phyloP scores from a whole-genome alignment of 2,113 vertebrate species.

The Jacana jacana region DNA sequence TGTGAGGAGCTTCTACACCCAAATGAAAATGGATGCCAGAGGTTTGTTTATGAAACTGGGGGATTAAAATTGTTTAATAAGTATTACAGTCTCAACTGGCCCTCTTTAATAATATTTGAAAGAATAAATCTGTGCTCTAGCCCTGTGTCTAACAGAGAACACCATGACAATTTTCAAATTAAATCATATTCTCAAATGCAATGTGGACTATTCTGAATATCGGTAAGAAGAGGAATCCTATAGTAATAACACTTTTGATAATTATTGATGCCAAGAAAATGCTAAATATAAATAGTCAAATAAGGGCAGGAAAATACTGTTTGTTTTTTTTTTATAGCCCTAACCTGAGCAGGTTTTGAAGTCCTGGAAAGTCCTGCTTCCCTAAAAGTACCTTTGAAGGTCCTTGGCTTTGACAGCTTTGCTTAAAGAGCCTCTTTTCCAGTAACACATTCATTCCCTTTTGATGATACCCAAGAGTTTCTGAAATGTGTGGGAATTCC shows the following conservation, averaged over 20 bases:
- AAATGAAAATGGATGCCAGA: not conserved
- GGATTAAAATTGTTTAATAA: not conserved
- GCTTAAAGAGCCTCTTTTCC: not conserved
- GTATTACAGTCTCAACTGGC: not conserved
- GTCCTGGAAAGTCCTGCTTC: not conserved
- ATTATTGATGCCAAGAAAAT: not conserved
- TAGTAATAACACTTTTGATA: not conserved
- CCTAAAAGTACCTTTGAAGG: not conserved
- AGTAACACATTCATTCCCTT: not conserved
- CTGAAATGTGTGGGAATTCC: not conserved
- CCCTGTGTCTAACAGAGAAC: not conserved
- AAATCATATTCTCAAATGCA: not conserved
- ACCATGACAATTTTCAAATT: not conserved
- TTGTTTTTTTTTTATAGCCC: not conserved
- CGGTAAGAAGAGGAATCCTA: not conserved
- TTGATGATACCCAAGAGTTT: not conserved
- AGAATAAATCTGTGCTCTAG: not conserved
- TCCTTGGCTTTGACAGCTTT: not conserved
- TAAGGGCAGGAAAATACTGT: not conserved
- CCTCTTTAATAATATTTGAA: not conserved
- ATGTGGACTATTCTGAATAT: not conserved
- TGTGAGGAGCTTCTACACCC: not conserved
- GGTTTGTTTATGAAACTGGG: not conserved
- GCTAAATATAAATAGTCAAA: not conserved
- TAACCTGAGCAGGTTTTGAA: not conserved